These are phyloP conservation scores for Margaritifera margaritifera DNA, from an alignment of 2,888 invertebrate species.

Conservation along the genomic window DNA sequence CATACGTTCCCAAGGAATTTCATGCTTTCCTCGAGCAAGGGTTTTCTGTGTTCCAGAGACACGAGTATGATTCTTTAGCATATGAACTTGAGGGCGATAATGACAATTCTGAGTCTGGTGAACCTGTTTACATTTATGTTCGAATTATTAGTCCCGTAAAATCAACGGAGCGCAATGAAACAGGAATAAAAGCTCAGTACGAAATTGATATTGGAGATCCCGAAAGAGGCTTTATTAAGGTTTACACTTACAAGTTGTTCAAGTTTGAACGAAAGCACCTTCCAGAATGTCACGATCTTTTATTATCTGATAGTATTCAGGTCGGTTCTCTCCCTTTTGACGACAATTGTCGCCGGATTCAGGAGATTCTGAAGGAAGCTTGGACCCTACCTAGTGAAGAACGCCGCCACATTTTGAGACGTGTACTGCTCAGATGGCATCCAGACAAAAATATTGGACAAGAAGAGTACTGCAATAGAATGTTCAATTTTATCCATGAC, in stretches of 20 bases:
- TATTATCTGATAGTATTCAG: too few species aligned
- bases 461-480: too few species aligned
- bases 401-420: too few species aligned
- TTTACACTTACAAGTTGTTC: slow-evolving; percentile 4
- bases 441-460: too few species aligned
- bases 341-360: too few species aligned
- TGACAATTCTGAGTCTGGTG: background rate
- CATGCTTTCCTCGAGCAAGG: slow-evolving; percentile 30
- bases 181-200: background rate
- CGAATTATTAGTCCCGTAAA: slow-evolving; percentile 11
- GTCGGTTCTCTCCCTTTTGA: too few species aligned
- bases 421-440: too few species aligned
- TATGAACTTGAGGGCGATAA: slow-evolving; percentile 15
- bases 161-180: background rate
- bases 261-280: slow-evolving; percentile 1
- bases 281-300: too few species aligned
- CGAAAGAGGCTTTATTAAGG: background rate
- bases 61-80: slow-evolving; percentile 28
- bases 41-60: slow-evolving; percentile 20
- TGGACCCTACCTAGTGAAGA: too few species aligned
- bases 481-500: too few species aligned
- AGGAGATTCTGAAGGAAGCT: too few species aligned
- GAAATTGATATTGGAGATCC: slow-evolving; percentile 4
- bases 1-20: slow-evolving; percentile 26
- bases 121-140: slow-evolving; percentile 25